Percentiles rank a stretch among this genome's conserved stretches.
phyloP scores from a whole-genome alignment of 1,140 invertebrate species.

The Zophobas morio region DNA sequence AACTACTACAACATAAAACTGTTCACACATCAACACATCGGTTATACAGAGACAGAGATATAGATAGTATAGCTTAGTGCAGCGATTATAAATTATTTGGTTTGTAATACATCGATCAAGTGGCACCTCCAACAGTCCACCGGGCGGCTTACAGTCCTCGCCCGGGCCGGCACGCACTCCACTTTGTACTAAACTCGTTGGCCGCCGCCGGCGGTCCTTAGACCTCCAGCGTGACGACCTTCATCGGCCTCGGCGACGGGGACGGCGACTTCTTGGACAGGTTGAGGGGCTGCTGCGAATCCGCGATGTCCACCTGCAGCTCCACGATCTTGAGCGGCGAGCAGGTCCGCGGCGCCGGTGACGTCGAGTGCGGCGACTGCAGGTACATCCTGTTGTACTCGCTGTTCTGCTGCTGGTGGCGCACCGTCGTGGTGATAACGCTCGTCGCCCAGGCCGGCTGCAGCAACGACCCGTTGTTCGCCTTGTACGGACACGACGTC shows the following conservation, averaged over 20 bases:
- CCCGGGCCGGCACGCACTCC: conserved; percentile 54
- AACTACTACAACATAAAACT: conserved; percentile 53
- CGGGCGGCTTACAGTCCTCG: conserved; percentile 33
- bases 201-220: conserved; percentile 62
- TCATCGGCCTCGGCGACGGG: conserved; percentile 77
- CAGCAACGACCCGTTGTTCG: conserved; percentile 56
- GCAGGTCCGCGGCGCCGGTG: conserved; percentile 67
- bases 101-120: conserved; percentile 73
- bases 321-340: conserved; percentile 78
- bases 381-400: conserved; percentile 67
- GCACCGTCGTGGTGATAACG: conserved; percentile 68
- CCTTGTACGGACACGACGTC: conserved; percentile 66
- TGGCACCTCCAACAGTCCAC: conserved; percentile 65
- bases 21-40: conserved; percentile 52
- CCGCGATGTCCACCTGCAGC: conserved; percentile 85
- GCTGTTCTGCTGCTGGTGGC: conserved; percentile 55
- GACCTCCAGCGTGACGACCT: conserved; percentile 74
- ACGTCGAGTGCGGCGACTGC: conserved; percentile 69
- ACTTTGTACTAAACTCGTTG: conserved; percentile 64
- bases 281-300: conserved; percentile 87
- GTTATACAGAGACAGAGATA: conserved; percentile 54
- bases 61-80: conserved; percentile 53
- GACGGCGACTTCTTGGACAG: conserved; percentile 91
- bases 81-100: conserved; percentile 76
- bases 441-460: conserved; percentile 66